Percentiles rank a stretch among this genome's conserved stretches.
phyloP scores from a whole-genome alignment of 1,140 invertebrate species.

The Scylla paramamosain region DNA sequence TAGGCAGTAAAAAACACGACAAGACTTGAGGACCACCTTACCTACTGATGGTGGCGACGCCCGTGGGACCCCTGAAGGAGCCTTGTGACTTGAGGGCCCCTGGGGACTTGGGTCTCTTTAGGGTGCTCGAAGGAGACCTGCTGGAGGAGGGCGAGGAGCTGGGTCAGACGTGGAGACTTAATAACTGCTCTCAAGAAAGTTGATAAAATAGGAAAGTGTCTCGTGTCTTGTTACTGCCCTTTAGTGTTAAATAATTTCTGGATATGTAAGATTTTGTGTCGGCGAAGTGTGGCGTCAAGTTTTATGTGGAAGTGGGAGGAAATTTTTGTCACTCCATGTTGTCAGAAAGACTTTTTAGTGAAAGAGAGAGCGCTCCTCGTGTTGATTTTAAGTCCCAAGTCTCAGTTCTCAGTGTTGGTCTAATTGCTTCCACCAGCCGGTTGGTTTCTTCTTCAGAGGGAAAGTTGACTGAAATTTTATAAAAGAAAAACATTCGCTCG shows the following conservation, averaged over 20 bases:
- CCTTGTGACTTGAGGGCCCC: slow-evolving; percentile 55
- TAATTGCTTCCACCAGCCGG: neutral
- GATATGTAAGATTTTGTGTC: neutral
- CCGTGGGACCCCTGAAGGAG: slow-evolving; percentile 54
- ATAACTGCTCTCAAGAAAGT: neutral
- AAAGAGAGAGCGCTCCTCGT: neutral
- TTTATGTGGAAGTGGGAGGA: neutral
- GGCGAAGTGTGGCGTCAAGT: neutral
- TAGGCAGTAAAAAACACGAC: neutral
- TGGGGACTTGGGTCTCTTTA: slow-evolving; percentile 63
- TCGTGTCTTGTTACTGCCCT: neutral
- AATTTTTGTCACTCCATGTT: neutral
- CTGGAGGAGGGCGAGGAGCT: neutral
- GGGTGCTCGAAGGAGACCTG: slow-evolving; percentile 63
- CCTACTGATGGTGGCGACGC: slow-evolving; percentile 66
- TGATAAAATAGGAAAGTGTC: neutral
- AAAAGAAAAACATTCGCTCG: neutral
- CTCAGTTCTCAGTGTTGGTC: neutral
- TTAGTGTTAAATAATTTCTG: neutral
- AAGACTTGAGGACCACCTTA: neutral
- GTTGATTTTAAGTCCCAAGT: neutral
- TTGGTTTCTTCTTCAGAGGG: neutral
- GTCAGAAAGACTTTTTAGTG: neutral
- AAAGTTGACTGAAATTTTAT: neutral
- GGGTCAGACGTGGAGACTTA: neutral